Conservation (phyloP, 2,888 invertebrate genomes). For the Drosophila nr. fundita region DNA sequence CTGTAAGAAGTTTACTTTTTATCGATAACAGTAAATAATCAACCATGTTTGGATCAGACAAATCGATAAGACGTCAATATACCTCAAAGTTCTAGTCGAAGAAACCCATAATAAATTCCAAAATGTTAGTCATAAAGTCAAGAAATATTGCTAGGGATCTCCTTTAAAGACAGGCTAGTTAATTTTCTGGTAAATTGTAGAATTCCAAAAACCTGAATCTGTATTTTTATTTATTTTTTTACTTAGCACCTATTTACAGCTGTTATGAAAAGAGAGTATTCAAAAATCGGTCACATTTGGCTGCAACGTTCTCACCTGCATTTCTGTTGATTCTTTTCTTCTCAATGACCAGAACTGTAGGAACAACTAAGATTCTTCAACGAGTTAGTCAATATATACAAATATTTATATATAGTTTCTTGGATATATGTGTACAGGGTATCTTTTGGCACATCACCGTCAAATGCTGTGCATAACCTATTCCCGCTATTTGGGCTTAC, state of each 20-base stretch:
- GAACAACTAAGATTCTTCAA: background rate
- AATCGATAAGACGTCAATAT: background rate
- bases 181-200: background rate
- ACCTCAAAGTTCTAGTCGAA: no score
- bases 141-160: background rate
- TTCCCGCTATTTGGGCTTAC: slow-evolving; percentile 9
- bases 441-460: background rate
- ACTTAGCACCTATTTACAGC: background rate
- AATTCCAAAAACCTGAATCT: background rate
- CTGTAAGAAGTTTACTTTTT: background rate
- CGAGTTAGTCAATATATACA: background rate
- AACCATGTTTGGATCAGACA: background rate
- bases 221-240: no score
- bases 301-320: no score
- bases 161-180: background rate
- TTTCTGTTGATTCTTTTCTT: no score
- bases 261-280: background rate
- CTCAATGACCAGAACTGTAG: no score
- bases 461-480: background rate
- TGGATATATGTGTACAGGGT: slow-evolving; percentile 15
- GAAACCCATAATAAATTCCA: no score
- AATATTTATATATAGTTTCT: background rate
- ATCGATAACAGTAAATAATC: background rate
- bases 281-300: background rate
- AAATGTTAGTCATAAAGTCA: no score